These are phyloP conservation scores for Anneissia japonica DNA, from an alignment of 35 echinoderm and acorn worm species.

Conservation along the genomic window DNA sequence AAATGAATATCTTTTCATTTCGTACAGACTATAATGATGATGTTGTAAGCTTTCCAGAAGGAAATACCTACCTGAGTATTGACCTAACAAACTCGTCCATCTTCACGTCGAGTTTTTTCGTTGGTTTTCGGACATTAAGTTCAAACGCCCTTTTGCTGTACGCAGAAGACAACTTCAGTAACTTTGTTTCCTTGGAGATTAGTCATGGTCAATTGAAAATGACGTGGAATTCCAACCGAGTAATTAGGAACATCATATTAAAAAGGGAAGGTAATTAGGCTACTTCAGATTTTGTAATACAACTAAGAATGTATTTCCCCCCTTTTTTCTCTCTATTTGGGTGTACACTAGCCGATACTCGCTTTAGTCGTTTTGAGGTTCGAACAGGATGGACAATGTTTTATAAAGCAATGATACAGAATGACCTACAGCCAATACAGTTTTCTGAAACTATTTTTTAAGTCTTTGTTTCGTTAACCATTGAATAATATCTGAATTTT, in stretches of 20 bases:
- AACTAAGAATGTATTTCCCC: no score
- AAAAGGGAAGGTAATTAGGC: not conserved
- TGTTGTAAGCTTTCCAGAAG: not conserved
- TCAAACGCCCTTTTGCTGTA: not conserved
- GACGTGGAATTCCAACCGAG: not conserved
- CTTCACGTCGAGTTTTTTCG: not conserved
- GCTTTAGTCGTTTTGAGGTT: no score
- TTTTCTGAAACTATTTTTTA: no score
- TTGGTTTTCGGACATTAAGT: not conserved
- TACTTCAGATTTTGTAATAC: no score
- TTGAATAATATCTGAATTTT: no score
- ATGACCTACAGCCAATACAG: no score
- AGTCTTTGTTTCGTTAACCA: no score
- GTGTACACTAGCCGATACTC: no score
- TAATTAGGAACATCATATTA: not conserved
- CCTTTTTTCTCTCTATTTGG: no score
- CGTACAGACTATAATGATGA: not conserved
- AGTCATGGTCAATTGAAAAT: not conserved
- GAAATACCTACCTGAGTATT: not conserved
- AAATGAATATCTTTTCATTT: no score
- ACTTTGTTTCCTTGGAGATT: not conserved
- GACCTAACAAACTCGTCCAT: not conserved
- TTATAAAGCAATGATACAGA: no score
- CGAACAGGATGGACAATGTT: no score
- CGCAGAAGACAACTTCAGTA: not conserved